Conservation (phyloP, 2,888 invertebrate genomes). For the Papilio gigon region DNA sequence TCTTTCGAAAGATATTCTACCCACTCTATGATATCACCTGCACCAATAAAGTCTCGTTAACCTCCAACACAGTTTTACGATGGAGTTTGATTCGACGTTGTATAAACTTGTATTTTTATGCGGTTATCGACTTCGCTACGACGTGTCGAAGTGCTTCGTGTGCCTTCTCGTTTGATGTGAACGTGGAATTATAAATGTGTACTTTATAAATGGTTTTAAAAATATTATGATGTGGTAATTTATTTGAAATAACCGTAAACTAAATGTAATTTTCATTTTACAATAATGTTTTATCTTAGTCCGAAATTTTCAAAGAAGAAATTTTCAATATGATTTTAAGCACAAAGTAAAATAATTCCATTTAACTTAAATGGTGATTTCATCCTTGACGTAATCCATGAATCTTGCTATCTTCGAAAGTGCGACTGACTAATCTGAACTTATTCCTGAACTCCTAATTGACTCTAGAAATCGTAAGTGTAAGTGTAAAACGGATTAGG, state of each 20-base stretch:
- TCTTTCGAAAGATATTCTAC: neutral
- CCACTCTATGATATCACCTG: conserved; percentile 23
- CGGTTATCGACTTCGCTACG: conserved; percentile 31
- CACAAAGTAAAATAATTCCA: no score
- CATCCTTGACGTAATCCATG: no score
- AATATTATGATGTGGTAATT: neutral
- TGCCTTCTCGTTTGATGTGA: conserved; percentile 3
- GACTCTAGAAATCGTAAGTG: no score
- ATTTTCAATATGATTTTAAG: no score
- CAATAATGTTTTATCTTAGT: neutral
- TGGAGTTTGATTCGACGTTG: conserved; percentile 28
- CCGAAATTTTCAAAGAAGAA: neutral
- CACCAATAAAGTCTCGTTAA: conserved; percentile 27
- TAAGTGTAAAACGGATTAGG: no score
- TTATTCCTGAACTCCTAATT: no score
- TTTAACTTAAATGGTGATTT: no score
- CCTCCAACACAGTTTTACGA: conserved; percentile 34
- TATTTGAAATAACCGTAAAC: neutral
- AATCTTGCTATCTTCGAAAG: no score
- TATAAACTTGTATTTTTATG: conserved; percentile 37
- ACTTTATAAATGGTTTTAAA: neutral
- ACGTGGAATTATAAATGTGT: conserved; percentile 24
- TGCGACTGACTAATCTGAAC: no score
- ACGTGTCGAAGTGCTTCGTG: conserved; percentile 15
- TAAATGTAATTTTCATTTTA: neutral